Conservation (phyloP, 2,888 invertebrate species). For the Ditylenchus weischeri region DNA sequence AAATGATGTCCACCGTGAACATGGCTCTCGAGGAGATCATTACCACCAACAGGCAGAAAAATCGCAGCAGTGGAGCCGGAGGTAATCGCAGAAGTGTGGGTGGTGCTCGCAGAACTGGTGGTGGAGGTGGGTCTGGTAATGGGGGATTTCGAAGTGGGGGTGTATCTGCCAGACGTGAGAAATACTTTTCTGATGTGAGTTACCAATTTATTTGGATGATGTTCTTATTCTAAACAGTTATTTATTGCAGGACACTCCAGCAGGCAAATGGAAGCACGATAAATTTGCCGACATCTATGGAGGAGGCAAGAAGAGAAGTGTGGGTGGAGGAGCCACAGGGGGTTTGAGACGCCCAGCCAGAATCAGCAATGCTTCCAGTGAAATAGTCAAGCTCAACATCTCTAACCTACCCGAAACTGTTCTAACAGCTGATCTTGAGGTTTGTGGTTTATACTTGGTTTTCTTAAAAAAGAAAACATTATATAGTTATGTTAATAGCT, state of each 20-base stretch:
- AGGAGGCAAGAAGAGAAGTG: constrained; percentile 16
- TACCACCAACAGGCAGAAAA: constrained; percentile 10
- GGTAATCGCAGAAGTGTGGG: constrained; percentile 2
- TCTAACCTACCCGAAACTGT: constrained; percentile 24
- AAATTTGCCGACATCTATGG: constrained; percentile 24
- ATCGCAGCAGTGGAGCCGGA: constrained; percentile 5
- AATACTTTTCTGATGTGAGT: constrained; percentile 21
- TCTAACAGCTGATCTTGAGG: constrained; percentile 27
- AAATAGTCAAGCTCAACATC: constrained; percentile 26
- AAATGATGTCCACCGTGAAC: constrained; percentile 15
- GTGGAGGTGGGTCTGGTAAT: constrained; percentile 11
- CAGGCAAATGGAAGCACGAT: constrained; percentile 30
- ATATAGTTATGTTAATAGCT: no score
- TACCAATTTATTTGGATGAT: neutral
- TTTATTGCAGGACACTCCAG: constrained; percentile 24
- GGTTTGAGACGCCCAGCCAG: constrained; percentile 14
- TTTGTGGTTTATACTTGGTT: constrained; percentile 2
- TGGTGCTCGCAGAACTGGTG: constrained; percentile 8
- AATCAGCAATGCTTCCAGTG: constrained; percentile 10
- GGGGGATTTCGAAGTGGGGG: constrained; percentile 7
- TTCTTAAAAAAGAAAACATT: no score
- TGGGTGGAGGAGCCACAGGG: constrained; percentile 13
- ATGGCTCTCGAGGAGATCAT: constrained; percentile 27
- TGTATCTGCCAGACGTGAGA: constrained; percentile 8
- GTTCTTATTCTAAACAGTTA: neutral